Evolutionary conservation across 2,113 vertebrate species (phyloP), one percentile per base, ranked within the genome.

Genomic region (Crotalus horridus): DNA sequence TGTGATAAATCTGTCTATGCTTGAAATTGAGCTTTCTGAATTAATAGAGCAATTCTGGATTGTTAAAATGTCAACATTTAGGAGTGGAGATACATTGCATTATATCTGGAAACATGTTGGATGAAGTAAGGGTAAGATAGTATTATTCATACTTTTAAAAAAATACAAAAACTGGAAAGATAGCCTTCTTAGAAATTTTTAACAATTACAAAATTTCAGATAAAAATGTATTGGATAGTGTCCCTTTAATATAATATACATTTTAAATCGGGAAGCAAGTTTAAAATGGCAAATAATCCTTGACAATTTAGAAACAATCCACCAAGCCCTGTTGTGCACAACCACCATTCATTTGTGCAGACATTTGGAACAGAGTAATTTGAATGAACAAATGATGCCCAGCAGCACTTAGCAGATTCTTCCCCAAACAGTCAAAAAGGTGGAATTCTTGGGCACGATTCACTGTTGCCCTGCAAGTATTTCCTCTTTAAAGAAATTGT

Each of bases 131-230:
- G 55, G 48, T 85, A 92, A 94, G 87, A 90, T 95, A 89, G 88
- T 26, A 15, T 51, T 92, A 58, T 89, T 91, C 90, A 89, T 48
- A 93, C 9, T 91, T 0, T 81, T 21, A 61, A 2, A 10, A 94
- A 26, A 64, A 85, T 85, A 95, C 54, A 11, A 91, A 90, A 61
- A 51, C 88, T 91, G 12, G 61, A 93, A 92, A 55, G 94, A 94
- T 87, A 95, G 94, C 51, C 20, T 6, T 88, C 54, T 92, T 90
- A 92, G 93, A 46, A 53, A 93, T 33, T 55, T 69, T n/a, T 89
- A 93, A 97, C 13, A 94, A 59, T 94, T 96, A 81, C 85, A 95
- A 93, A 94, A 92, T 69, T 11, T 95, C 46, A 95, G 93, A 94
- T 85, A 91, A 91, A 89, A 43, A 33, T 56, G 89, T 93, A 94